These are phyloP conservation scores for Zoanthus solanderi DNA, from an alignment of 92 coral and sea anemone species.

Conservation along the genomic window DNA sequence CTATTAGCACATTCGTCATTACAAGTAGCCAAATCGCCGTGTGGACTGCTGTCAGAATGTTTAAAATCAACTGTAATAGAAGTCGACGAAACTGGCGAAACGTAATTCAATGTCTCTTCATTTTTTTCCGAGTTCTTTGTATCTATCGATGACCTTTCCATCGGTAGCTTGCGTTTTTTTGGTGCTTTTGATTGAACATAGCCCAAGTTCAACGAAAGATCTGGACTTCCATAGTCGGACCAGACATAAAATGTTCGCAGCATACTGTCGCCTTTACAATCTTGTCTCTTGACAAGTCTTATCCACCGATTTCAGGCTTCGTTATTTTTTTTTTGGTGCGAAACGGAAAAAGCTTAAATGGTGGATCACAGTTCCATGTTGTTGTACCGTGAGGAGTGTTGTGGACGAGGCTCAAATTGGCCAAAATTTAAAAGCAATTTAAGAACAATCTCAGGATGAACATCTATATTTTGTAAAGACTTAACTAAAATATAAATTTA, in stretches of 20 bases:
- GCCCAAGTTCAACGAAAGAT: not conserved
- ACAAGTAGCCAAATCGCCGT: not conserved
- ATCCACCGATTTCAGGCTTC: slow-evolving; percentile 21
- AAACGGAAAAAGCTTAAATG: slow-evolving; percentile 35
- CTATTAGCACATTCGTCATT: too few relatives aligned
- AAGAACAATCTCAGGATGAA: too few relatives aligned
- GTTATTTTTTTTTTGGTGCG: slow-evolving; percentile 32
- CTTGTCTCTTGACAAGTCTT: slow-evolving; percentile 43
- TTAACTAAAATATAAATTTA: not conserved
- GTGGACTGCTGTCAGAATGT: not conserved
- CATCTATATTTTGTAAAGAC: not conserved
- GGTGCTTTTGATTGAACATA: not conserved
- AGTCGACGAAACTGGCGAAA: too few relatives aligned
- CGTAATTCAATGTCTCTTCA: not conserved
- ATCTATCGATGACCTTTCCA: not conserved
- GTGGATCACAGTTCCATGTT: slow-evolving; percentile 21
- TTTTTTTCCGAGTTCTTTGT: not conserved
- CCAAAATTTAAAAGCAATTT: too few relatives aligned
- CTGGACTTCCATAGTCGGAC: slow-evolving; percentile 32
- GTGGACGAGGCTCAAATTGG: slow-evolving; percentile 26
- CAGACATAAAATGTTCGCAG: slow-evolving; percentile 31
- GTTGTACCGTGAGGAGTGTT: slow-evolving; percentile 13
- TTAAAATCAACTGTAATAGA: not conserved
- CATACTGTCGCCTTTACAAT: slow-evolving; percentile 32
- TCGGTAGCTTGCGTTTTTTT: not conserved